Percentiles rank a stretch among this genome's conserved stretches.
These are phyloP conservation scores for Drosophila formosana DNA, from an alignment of 2,888 invertebrate genomes.

Conservation along the genomic window DNA sequence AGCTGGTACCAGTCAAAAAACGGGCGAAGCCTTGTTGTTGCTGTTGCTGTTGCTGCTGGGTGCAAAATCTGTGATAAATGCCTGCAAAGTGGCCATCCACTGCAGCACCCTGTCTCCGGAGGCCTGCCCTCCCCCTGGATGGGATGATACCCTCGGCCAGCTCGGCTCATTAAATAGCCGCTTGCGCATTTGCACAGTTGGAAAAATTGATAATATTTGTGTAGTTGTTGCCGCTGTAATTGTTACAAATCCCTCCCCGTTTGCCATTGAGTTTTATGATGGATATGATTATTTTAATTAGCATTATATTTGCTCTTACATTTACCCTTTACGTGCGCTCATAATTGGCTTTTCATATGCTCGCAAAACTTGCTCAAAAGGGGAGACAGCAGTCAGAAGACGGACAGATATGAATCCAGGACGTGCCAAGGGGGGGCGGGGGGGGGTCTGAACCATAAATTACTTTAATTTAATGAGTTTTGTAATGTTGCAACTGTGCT, in stretches of 20 bases:
- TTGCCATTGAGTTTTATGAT: slow-evolving; percentile 61
- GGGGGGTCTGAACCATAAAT: slow-evolving; percentile 55
- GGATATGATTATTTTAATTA: slow-evolving; percentile 81
- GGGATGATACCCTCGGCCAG: neutral
- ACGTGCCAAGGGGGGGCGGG: too few relatives aligned
- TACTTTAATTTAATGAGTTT: slow-evolving; percentile 80
- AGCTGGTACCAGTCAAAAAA: neutral
- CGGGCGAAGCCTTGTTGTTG: slow-evolving; percentile 3
- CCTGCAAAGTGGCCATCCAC: slow-evolving; percentile 68
- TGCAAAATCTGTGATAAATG: slow-evolving; percentile 75
- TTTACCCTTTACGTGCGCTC: slow-evolving; percentile 68
- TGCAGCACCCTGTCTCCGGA: neutral
- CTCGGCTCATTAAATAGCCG: slow-evolving; percentile 23
- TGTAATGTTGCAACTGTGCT: slow-evolving; percentile 46
- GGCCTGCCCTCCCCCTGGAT: neutral
- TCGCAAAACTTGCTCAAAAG: slow-evolving; percentile 58
- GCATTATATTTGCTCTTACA: slow-evolving; percentile 76
- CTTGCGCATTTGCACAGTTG: slow-evolving; percentile 53
- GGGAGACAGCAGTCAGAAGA: slow-evolving; percentile 4
- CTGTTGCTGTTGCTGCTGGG: slow-evolving; percentile 28
- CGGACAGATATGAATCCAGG: neutral
- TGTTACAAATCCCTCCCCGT: slow-evolving; percentile 55
- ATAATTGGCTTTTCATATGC: slow-evolving; percentile 79
- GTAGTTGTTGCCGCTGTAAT: slow-evolving; percentile 59
- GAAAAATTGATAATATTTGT: slow-evolving; percentile 68